Percentiles rank a stretch among this genome's conserved stretches.
These are phyloP conservation scores for Deilephila elpenor DNA, from an alignment of 2,888 invertebrate species.

Conservation along the genomic window DNA sequence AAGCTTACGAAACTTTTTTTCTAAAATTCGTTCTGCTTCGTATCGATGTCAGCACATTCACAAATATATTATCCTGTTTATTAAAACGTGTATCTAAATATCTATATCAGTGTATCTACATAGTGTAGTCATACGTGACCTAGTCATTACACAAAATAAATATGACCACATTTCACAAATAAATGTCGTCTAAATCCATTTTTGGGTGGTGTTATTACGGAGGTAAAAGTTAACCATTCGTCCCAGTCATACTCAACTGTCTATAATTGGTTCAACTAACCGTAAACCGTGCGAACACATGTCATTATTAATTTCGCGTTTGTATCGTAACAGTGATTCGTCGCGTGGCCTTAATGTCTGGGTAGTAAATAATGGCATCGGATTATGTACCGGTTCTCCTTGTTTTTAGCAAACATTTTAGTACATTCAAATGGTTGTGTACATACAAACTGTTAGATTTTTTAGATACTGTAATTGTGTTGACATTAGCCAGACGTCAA, in stretches of 20 bases:
- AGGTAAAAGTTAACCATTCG: conserved; percentile 9
- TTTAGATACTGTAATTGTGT: background rate
- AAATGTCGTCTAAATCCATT: too few species aligned
- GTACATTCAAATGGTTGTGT: background rate
- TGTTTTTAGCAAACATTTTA: background rate
- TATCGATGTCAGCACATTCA: too few species aligned
- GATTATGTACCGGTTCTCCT: conserved; percentile 14
- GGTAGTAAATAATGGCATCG: conserved; percentile 27
- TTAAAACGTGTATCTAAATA: too few species aligned
- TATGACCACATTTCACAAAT: too few species aligned
- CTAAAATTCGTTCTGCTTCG: background rate
- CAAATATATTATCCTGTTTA: too few species aligned
- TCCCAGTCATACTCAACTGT: conserved; percentile 40
- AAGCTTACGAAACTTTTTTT: background rate
- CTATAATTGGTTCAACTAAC: conserved; percentile 44
- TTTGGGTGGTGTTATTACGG: background rate
- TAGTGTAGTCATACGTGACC: too few species aligned
- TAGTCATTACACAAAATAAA: too few species aligned
- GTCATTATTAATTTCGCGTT: conserved; percentile 19
- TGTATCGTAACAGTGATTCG: conserved; percentile 20
- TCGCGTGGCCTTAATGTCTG: conserved; percentile 31
- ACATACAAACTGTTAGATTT: background rate
- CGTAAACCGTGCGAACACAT: conserved; percentile 33
- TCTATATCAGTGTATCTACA: too few species aligned
- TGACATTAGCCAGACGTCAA: background rate